Evolutionary conservation across 2,888 invertebrate species (phyloP), one percentile per base, ranked within the genome.

Genomic region (Tiliacea citrago): DNA sequence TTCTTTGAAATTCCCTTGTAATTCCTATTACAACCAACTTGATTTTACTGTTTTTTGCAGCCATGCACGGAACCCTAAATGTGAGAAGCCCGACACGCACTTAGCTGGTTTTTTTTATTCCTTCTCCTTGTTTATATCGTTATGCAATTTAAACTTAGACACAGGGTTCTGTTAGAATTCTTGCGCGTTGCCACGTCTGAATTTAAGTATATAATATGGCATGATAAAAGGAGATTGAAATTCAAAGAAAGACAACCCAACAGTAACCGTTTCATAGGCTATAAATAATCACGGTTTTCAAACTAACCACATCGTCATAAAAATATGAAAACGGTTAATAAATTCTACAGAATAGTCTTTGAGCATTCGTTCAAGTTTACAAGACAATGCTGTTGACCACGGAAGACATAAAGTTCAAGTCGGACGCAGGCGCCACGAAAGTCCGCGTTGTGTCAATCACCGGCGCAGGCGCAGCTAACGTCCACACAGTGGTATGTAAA

Each of bases 401-500:
- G 79, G 68, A 74, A 79, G 74, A 77, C 75, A 75, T 73, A 75
- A 78, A 74, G 74, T 77, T 75, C 71, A 77, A 68, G 77, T 61
- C 67, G 71, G 70, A 76, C 66, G 70, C 75, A 72, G 79, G 79
- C 79, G 80, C 80, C 80, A 71, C 68, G 80, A 71, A 60, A 80
- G 80, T 68, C 39, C 80, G 77, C 51, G 67, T 65, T 74, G 80
- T 79, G 79, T 88, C 88, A 87, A 55, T 77, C 81, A 77, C 72
- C 66, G 63, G 47, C 61, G 66, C 69, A 45, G 18, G 66, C 71
- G 51, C 61, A 62, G 57, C 39, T 61, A 62, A 57, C 76, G 51
- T 60, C 72, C 13, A 71, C 55, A 71, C 55, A 71, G 68, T 45
- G 39, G 39, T 57, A 18, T 65, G 68, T 77, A 91, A 86, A 90